phyloP scores from a whole-genome alignment of 2,113 vertebrate genomes.

The Rynchops niger region DNA sequence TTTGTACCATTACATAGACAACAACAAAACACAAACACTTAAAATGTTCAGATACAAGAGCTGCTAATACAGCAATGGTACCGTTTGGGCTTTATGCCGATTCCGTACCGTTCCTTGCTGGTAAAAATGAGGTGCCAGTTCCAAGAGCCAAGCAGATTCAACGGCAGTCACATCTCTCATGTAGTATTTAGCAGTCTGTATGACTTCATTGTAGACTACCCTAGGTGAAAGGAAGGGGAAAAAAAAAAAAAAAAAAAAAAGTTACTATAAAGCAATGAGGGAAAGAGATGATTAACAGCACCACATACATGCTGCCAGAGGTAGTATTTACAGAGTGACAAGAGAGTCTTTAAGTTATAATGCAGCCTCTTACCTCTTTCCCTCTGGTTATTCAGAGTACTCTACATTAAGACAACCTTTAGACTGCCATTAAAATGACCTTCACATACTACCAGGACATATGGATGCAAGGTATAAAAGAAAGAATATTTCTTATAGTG shows the following conservation, averaged over 20 bases:
- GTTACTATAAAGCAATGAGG: not conserved
- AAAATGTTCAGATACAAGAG: conserved; percentile 32
- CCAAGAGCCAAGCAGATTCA: conserved; percentile 93
- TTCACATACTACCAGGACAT: not conserved
- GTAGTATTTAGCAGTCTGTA: conserved; percentile 93
- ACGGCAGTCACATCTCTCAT: conserved; percentile 97
- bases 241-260: not conserved
- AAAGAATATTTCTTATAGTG: not conserved
- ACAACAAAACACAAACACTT: not conserved
- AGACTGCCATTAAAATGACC: not conserved
- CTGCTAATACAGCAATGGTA: conserved; percentile 43
- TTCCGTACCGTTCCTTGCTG: conserved; percentile 93
- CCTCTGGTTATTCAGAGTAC: not conserved
- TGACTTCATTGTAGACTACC: conserved; percentile 96
- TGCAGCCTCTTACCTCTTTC: not conserved
- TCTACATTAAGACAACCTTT: not conserved
- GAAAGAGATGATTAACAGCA: not conserved
- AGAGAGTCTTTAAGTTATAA: not conserved
- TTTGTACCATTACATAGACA: not conserved
- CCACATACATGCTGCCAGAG: not conserved
- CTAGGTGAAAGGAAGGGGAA: conserved; percentile 64
- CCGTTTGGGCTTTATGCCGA: conserved; percentile 47
- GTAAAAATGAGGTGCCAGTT: conserved; percentile 97
- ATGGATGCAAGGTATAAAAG: not conserved
- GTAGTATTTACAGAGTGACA: not conserved